Conservation (phyloP, 2,113 vertebrate species). For the Heterotis niloticus region DNA sequence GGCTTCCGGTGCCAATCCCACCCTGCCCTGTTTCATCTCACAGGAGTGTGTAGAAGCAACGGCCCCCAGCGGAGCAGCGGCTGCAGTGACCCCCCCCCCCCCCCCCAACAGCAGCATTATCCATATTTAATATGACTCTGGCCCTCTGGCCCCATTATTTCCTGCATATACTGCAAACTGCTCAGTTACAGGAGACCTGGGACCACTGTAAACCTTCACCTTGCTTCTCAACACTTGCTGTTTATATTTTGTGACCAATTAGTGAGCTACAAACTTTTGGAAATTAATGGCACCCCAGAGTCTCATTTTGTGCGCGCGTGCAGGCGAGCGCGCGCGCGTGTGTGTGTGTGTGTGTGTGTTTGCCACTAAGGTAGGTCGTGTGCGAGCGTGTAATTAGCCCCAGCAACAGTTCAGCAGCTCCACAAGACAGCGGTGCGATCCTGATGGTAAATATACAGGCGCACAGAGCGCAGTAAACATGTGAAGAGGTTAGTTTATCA, state of each 20-base stretch:
- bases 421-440: background rate
- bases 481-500: constrained; percentile 27
- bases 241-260: constrained; percentile 37
- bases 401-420: constrained; percentile 31
- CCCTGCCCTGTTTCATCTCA: too few species aligned
- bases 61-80: too few species aligned
- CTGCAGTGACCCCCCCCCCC: background rate
- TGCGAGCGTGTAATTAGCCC: constrained; percentile 29
- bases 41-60: too few species aligned
- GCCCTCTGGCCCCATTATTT: constrained; percentile 30
- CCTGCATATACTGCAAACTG: constrained; percentile 31
- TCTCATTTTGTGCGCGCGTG: constrained; percentile 18
- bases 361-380: constrained; percentile 13
- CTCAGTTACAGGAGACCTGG: constrained; percentile 24
- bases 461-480: background rate
- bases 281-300: constrained; percentile 33
- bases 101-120: background rate
- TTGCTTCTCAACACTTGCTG: constrained; percentile 18
- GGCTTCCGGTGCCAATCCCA: too few species aligned
- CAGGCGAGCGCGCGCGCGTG: background rate
- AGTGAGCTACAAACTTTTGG: constrained; percentile 35
- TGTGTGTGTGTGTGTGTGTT: background rate
- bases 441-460: background rate
- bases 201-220: constrained; percentile 13
- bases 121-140: constrained; percentile 28